These are phyloP conservation scores for Malacoraja senta DNA, from an alignment of 2,797 vertebrate species.

Conservation along the genomic window DNA sequence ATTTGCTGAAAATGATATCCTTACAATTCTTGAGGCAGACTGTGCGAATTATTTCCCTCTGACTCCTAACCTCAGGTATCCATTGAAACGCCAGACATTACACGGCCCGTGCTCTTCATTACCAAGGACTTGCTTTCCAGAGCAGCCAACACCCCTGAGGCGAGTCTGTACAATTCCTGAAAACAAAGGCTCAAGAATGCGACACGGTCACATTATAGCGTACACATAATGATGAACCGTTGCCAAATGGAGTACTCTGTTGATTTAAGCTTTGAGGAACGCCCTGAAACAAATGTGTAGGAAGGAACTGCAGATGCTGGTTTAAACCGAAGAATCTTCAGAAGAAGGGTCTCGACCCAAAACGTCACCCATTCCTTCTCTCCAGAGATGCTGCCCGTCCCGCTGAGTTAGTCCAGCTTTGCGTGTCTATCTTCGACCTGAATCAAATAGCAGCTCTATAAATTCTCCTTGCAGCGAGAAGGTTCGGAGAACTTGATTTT, in stretches of 20 bases:
- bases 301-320: too few species aligned
- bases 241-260: background rate
- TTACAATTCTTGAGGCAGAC: background rate
- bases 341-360: too few species aligned
- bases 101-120: background rate
- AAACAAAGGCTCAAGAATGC: background rate
- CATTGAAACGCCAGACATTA: too few species aligned
- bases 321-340: too few species aligned
- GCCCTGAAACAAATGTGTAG: background rate
- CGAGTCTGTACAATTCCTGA: background rate
- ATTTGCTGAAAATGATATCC: constrained; percentile 16
- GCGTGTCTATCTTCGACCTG: background rate
- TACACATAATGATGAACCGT: background rate
- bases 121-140: background rate
- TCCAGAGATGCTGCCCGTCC: too few species aligned
- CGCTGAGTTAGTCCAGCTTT: too few species aligned
- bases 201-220: background rate
- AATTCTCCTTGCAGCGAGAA: background rate
- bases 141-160: background rate
- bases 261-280: background rate
- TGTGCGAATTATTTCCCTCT: background rate
- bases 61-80: background rate
- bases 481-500: background rate
- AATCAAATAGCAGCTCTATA: background rate
- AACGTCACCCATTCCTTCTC: too few species aligned